These are phyloP conservation scores for Molanna angustata DNA, from an alignment of 2,888 invertebrate species.

Conservation along the genomic window DNA sequence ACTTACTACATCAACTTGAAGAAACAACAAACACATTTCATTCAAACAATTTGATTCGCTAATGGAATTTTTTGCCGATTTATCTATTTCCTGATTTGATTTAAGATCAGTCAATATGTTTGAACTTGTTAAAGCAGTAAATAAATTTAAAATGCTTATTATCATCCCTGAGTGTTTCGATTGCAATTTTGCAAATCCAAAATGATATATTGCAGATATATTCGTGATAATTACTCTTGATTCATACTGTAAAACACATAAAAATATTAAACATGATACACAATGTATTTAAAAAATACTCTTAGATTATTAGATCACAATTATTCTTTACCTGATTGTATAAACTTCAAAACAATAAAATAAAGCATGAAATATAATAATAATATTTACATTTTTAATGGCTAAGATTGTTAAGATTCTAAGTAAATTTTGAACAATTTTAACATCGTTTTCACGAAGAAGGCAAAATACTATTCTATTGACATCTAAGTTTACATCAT, in stretches of 20 bases:
- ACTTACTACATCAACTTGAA: slow-evolving; percentile 44
- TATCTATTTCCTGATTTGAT: no score
- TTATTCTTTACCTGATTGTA: no score
- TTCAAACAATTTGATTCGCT: slow-evolving; percentile 45
- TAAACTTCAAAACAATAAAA: no score
- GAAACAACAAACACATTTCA: slow-evolving; percentile 42
- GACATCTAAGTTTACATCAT: slow-evolving; percentile 1
- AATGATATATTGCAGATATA: slow-evolving; percentile 39
- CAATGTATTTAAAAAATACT: no score
- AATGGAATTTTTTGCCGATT: slow-evolving; percentile 44
- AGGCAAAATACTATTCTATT: slow-evolving; percentile 11
- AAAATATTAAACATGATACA: no score
- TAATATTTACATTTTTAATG: slow-evolving; percentile 41
- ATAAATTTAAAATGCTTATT: slow-evolving; percentile 41
- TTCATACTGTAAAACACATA: slow-evolving; percentile 9
- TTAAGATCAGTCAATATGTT: no score
- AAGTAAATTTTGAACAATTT: slow-evolving; percentile 41
- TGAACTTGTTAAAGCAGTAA: slow-evolving; percentile 39
- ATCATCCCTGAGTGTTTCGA: slow-evolving; percentile 38
- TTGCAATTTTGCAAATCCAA: slow-evolving; percentile 38
- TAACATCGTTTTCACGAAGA: slow-evolving; percentile 34
- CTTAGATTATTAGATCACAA: no score
- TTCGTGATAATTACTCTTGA: slow-evolving; percentile 7
- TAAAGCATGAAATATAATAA: neutral
- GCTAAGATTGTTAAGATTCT: slow-evolving; percentile 40